Evolutionary conservation across 23 tunicate genomes (phyloP).

Genomic region (Ascidia mentula): DNA sequence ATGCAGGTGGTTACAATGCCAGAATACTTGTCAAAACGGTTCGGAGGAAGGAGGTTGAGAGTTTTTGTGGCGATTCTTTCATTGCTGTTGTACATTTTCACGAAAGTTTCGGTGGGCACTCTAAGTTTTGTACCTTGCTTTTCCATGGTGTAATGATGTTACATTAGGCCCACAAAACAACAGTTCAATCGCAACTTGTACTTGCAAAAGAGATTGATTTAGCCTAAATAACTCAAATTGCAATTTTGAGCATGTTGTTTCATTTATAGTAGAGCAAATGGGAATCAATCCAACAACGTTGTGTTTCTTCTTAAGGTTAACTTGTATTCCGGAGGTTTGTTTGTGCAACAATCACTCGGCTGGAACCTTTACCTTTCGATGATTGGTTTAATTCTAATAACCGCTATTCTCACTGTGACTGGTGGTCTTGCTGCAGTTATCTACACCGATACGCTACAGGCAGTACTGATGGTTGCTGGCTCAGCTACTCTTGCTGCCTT

Average conservation of each 20-base stretch:
- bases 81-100: constrained; percentile 77
- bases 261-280: no score
- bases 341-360: constrained; percentile 81
- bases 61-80: constrained; percentile 75
- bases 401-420: constrained; percentile 75
- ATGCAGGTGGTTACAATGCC: constrained; percentile 90
- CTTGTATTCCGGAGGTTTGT: constrained; percentile 74
- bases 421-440: constrained; percentile 95
- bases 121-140: no score
- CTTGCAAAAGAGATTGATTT: no score
- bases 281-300: no score
- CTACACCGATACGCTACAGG: constrained; percentile 91
- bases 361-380: constrained; percentile 87
- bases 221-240: no score
- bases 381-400: constrained; percentile 70
- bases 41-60: constrained; percentile 69
- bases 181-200: no score
- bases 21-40: constrained; percentile 81
- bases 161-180: no score
- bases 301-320: constrained; percentile 43
- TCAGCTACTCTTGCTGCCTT: constrained; percentile 60
- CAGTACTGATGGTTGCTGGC: constrained; percentile 70
- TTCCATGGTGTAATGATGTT: no score
- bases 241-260: no score
- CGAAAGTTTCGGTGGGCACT: constrained; percentile 87